Conservation (phyloP, 2,888 invertebrate genomes). For the Drosophila atripex region DNA sequence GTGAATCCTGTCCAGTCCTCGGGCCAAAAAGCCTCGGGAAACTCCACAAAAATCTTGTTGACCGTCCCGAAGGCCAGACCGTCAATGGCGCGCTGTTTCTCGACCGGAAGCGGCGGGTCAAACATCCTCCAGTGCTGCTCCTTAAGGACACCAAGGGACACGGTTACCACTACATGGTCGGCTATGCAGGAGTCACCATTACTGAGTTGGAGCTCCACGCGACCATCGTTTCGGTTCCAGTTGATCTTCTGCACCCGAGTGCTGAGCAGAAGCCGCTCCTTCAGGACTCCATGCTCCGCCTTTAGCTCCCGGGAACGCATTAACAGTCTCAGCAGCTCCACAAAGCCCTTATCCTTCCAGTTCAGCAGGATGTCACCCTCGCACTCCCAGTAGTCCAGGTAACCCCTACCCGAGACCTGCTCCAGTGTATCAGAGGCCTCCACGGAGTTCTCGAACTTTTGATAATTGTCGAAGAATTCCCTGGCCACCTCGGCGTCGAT, state of each 20-base stretch:
- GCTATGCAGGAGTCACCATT: constrained; percentile 84
- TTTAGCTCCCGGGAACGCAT: constrained; percentile 80
- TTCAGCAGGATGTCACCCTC: constrained; percentile 89
- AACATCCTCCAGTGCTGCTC: constrained; percentile 83
- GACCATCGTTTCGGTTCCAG: constrained; percentile 79
- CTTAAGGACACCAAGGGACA: constrained; percentile 87
- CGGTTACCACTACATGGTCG: constrained; percentile 87
- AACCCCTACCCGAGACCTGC: constrained; percentile 88
- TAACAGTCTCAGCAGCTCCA: constrained; percentile 88
- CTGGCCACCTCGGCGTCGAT: constrained; percentile 84
- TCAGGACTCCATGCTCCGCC: constrained; percentile 77
- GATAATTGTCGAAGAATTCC: constrained; percentile 87
- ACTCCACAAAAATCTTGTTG: constrained; percentile 87
- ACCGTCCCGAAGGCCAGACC: constrained; percentile 86
- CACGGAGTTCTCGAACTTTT: constrained; percentile 84
- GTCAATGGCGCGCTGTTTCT: constrained; percentile 85
- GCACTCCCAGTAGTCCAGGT: constrained; percentile 88
- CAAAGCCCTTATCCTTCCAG: constrained; percentile 91
- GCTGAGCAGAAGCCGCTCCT: constrained; percentile 80
- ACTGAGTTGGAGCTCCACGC: constrained; percentile 73
- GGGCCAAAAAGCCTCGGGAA: constrained; percentile 86
- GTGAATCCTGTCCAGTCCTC: constrained; percentile 85
- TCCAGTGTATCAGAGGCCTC: constrained; percentile 88
- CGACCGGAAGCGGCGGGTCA: constrained; percentile 84
- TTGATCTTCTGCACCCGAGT: constrained; percentile 72